Conservation (phyloP, 2,888 invertebrate species). For the Polyploca ridens region DNA sequence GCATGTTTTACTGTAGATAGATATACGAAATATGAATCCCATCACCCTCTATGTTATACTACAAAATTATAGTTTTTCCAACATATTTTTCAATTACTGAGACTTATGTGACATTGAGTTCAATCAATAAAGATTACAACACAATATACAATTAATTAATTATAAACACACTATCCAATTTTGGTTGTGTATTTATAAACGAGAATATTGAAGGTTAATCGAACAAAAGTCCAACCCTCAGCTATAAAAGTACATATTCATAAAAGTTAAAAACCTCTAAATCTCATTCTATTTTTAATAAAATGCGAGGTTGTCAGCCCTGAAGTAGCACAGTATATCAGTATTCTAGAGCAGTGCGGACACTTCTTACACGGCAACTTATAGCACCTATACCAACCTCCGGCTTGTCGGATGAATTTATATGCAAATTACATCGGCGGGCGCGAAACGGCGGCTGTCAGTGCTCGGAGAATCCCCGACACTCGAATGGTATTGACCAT, state of each 20-base stretch:
- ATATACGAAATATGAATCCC: too few species aligned
- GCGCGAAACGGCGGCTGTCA: slow-evolving; percentile 28
- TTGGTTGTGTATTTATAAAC: too few species aligned
- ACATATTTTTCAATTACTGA: too few species aligned
- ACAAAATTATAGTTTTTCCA: too few species aligned
- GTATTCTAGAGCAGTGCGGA: slow-evolving; percentile 24
- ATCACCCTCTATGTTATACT: too few species aligned
- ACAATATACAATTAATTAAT: too few species aligned
- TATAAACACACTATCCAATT: not conserved
- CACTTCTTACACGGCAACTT: slow-evolving; percentile 19
- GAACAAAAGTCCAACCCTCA: not conserved
- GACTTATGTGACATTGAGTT: too few species aligned
- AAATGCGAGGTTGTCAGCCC: slow-evolving; percentile 13
- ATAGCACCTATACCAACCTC: slow-evolving; percentile 8
- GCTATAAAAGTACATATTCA: not conserved
- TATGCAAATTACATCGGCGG: slow-evolving; percentile 42
- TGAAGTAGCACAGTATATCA: slow-evolving; percentile 15
- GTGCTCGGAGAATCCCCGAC: slow-evolving; percentile 16
- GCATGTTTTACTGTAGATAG: not conserved
- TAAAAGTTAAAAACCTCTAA: not conserved
- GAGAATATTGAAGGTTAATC: not conserved
- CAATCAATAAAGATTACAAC: too few species aligned
- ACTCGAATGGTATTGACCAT: slow-evolving; percentile 11
- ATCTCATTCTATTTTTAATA: not conserved
- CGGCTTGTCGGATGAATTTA: slow-evolving; percentile 35